A percentile compares a stretch with the other conserved stretches of the same genome.
Evolutionary conservation across 2,888 invertebrate species (phyloP).

Genomic region (Eutolmus rufibarbis): DNA sequence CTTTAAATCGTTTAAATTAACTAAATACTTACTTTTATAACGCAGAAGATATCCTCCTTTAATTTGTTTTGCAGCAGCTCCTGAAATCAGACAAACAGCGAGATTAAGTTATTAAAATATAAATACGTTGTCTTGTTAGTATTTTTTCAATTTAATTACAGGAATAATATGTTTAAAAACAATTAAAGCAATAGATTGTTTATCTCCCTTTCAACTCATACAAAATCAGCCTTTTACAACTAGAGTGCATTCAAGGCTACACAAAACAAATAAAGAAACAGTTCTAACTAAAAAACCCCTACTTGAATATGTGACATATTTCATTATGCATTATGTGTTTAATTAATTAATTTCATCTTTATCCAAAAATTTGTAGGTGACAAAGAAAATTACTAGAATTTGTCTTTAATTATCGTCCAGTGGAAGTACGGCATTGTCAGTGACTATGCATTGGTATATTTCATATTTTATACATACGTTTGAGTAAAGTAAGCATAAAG

Average conservation of each 20-base stretch:
- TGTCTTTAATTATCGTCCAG: neutral
- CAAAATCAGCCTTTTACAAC: no score
- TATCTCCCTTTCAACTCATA: no score
- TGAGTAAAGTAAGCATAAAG: neutral
- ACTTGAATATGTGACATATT: neutral
- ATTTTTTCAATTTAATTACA: neutral
- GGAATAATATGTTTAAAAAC: neutral
- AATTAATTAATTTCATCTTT: no score
- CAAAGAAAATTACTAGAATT: neutral
- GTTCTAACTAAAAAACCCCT: no score
- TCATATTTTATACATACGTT: neutral
- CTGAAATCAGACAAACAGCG: conserved; percentile 62
- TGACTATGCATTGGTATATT: neutral
- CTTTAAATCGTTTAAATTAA: neutral
- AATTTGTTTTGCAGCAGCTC: conserved; percentile 73
- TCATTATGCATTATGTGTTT: no score
- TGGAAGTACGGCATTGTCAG: neutral
- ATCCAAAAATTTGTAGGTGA: no score
- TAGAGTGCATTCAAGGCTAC: no score
- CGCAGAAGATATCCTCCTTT: conserved; percentile 79
- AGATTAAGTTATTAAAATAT: neutral
- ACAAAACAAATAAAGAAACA: no score
- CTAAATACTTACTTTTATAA: conserved; percentile 74
- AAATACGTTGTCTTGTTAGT: neutral
- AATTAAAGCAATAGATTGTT: neutral